These are phyloP conservation scores for Drosophila arawakana DNA, from an alignment of 1,140 invertebrate species.

Conservation along the genomic window DNA sequence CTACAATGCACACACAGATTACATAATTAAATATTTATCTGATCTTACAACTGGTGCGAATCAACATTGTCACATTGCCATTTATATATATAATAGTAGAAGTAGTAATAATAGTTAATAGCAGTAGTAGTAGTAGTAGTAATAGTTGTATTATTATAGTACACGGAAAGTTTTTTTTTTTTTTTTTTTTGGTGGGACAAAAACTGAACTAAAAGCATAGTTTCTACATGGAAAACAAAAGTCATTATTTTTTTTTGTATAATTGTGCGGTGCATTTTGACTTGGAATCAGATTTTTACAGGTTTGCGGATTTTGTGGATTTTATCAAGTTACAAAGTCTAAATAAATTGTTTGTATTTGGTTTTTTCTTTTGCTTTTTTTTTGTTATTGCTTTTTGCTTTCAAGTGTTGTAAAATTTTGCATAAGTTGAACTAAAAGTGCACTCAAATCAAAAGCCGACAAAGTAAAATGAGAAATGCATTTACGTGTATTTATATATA, in stretches of 20 bases:
- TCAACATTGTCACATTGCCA: constrained; percentile 19
- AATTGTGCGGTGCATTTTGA: constrained; percentile 9
- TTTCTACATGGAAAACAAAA: constrained; percentile 2
- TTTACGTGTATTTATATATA: constrained; percentile 9
- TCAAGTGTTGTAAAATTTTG: constrained; percentile 36
- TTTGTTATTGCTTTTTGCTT: constrained; percentile 31
- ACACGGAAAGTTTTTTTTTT: too few relatives aligned
- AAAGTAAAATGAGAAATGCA: constrained; percentile 5
- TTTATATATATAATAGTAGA: constrained; percentile 32
- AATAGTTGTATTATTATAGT: constrained; percentile 1
- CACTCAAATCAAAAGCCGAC: constrained; percentile 23
- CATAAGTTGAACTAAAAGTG: constrained; percentile 35
- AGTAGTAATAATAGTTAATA: background rate
- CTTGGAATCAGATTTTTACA: background rate
- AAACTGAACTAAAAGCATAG: background rate
- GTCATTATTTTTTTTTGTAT: background rate
- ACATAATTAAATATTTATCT: constrained; percentile 23
- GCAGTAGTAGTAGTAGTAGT: constrained; percentile 6
- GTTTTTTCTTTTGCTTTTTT: constrained; percentile 34
- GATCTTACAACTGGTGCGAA: constrained; percentile 24
- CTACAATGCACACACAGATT: constrained; percentile 84
- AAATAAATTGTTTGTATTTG: constrained; percentile 10
- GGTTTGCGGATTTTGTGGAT: background rate
- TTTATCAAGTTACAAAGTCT: constrained; percentile 11
- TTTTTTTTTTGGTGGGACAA: background rate